Evolutionary conservation across 2,888 invertebrate genomes (phyloP), one percentile per base, ranked within the genome.

Genomic region (Pterostichus madidus): DNA sequence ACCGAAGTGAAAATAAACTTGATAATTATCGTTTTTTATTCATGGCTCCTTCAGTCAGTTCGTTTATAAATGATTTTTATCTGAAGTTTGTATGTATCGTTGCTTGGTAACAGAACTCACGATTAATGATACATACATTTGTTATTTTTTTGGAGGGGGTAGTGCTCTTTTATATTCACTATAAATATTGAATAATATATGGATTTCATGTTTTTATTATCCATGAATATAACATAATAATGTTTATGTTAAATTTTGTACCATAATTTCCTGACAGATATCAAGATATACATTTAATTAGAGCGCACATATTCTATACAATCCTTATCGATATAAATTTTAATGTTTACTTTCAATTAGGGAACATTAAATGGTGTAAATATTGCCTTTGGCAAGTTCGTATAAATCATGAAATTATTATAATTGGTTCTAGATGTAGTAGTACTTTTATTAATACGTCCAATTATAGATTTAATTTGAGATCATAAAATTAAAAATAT

Each of bases 81-180:
- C 80, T 68, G 39, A 80, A 68, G 80, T 80, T 80, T 80, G 80
- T 80, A 80, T 68, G 35, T 68, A 56, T 77, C 59, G 80, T 80
- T 80, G 71, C 80, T 44, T 53, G 53, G 80, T 15, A 68, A 80
- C 80, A 13, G 11, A 71, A 59, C 78, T 78, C 46, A 79, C 64
- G 44, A 79, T 79, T 79, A 79, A 79, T 79, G 79, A 31, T 79
- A 35, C 17, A 13, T 77, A 24, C 77, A 59, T 59, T 77, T 77
- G 77, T 77, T 77, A 61, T 79, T 79, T 78, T 46, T 61, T 32
- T 52, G 46, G 75, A 52, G 31, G 73, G 79, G 79, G 79, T 78
- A 24, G 46, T 24, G 59, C 46, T 49, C 10, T 24, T 75, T 75
- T 75, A 49, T 75, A 75, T 75, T 35, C 75, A 52, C 49, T 13